Evolutionary conservation across 2,888 invertebrate species (phyloP), one percentile per base, ranked within the genome.

Genomic region (Seira musarum): DNA sequence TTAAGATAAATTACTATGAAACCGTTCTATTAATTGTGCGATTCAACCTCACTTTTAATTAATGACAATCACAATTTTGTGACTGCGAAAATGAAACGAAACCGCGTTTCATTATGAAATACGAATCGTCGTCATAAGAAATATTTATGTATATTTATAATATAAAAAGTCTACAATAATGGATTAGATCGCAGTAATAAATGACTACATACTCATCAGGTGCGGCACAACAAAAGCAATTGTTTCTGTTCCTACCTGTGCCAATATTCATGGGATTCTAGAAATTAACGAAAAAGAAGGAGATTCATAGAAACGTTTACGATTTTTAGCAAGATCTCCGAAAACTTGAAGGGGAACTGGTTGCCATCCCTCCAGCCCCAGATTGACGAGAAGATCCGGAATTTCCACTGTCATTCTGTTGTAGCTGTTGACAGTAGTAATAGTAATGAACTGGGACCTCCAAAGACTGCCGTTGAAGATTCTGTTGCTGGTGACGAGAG

Each of bases 381-480:
- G 75, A 70, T 71, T 82, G 65, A 49, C 70, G 71, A 22, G 75
- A 74, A 22, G 65, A 13, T 24, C 65, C 73, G 10, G 79, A 64
- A 57, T 57, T 66, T 67, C 71, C 70, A 73, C 64, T 77, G 24
- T 79, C 79, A 10, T 46, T 17, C 68, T 68, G 60, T 73, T 73
- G 46, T 68, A 68, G 15, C 35, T 82, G 79, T 75, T 82, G 81
- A 70, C 84, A 86, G 73, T 86, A 86, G 71, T 84, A 82, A 60
- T 86, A 86, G 49, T 85, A 86, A 71, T 84, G 83, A 22, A 83
- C 70, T 30, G 85, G 86, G 57, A 86, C 82, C 71, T 86, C 84
- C 17, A 85, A 69, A 19, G 85, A 85, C 75, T 85, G 85, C 5
- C 85, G 81, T 25, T 85, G 85, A 30, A 21, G 71, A 22, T 21